phyloP scores from a whole-genome alignment of 2,888 invertebrate genomes.

The Julus scandinavius region DNA sequence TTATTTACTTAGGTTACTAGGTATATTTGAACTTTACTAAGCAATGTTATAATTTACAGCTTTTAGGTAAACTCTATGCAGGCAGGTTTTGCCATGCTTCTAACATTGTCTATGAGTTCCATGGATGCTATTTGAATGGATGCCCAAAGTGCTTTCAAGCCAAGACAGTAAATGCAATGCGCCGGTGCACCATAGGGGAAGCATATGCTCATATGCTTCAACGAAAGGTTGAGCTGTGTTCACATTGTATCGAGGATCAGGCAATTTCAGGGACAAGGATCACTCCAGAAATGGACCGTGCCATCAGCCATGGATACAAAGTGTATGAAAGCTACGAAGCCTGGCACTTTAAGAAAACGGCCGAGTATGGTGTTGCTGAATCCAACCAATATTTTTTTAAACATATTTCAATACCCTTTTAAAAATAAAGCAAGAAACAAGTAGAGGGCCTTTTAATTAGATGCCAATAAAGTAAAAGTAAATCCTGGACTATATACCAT shows the following conservation, averaged over 20 bases:
- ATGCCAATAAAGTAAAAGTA: not conserved
- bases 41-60: not conserved
- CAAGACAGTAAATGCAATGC: not conserved
- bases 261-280: constrained; percentile 36
- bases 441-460: not conserved
- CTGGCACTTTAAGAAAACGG: constrained; percentile 43
- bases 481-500: constrained; percentile 37
- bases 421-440: constrained; percentile 45
- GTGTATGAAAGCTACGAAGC: constrained; percentile 23
- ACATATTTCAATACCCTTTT: constrained; percentile 3
- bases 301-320: not conserved
- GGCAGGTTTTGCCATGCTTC: not conserved
- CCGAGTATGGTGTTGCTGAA: not conserved
- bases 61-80: not conserved
- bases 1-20: not conserved
- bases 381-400: not conserved
- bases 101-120: constrained; percentile 58
- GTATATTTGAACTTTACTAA: not conserved
- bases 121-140: constrained; percentile 60
- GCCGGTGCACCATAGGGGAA: constrained; percentile 54
- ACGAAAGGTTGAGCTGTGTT: not conserved
- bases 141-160: constrained; percentile 58
- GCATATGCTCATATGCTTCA: constrained; percentile 53
- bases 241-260: not conserved
- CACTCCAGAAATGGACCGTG: constrained; percentile 35